Base-by-base conservation (phyloP, 2,888 invertebrate species). In the Sinhomidia bicolor region DNA sequence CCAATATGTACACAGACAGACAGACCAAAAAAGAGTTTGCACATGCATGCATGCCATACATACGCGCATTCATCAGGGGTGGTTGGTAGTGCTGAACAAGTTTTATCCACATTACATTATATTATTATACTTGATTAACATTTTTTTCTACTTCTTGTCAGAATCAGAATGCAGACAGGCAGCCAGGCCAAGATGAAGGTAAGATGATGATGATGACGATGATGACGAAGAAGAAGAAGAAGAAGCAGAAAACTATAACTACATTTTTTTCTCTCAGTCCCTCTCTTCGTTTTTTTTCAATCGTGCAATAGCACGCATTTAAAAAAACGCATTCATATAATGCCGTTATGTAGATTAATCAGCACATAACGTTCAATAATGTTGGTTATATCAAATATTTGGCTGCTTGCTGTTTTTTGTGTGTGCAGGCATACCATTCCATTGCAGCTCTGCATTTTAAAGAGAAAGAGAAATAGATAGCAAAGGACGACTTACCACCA, bases 391-490 rank as follows among this genome's bases (percentile, higher is more conserved):
- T 47, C 17, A 9, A 36, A 36, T 36, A 36, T 36, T 36, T 36
- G 36, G 36, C 7, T 36, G 7, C 36, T 36, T 36, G 36, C 36
- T 36, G 36, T 36, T n/a, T n/a, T n/a, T n/a, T 44, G 41, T 41
- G 44, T 74, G 47, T 74, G 74, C 23, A 2, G 20, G 68, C 83
- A 65, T 65, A 26, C 74, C 74, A 14, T 57, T 36, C 83, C 71
- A 83, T 83, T n/a, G n/a, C n/a, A n/a, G n/a, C n/a, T n/a, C 83
- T 57, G n/a, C 74, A 23, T 83, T 84, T 84, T 20, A 17, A 57
- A 17, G 20, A 60, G 7, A 17, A 12, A 60, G 7, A 57, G 41
- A 74, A 36, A 74, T 74, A 47, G 71, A 74, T 74, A 47, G 71
- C 23, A 47, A 83, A 20, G 71, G 17, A 84, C 54, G 29, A 84